Evolutionary conservation across 2,888 invertebrate species (phyloP).

Genomic region (Scaeva pyrastri): DNA sequence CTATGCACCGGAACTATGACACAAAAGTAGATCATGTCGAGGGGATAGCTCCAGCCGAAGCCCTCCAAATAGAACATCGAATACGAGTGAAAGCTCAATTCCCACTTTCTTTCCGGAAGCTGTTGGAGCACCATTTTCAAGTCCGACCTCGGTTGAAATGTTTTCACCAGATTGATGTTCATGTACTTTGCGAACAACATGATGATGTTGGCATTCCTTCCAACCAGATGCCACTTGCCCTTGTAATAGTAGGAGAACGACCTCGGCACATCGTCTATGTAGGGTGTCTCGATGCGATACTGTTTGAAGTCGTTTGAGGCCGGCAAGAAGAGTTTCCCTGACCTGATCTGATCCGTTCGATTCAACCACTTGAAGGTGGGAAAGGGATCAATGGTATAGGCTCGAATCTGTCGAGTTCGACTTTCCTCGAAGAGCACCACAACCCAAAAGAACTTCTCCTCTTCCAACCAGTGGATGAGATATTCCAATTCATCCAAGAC

Average conservation of each 20-base stretch:
- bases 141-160: neutral
- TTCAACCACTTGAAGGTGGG: neutral
- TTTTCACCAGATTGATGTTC: neutral
- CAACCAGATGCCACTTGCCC: neutral
- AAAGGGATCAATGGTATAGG: neutral
- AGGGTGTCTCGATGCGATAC: conserved; percentile 12
- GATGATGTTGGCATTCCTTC: conserved; percentile 19
- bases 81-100: conserved; percentile 16
- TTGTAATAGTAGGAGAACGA: neutral
- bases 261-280: conserved; percentile 11
- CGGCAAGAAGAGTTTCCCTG: neutral
- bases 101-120: neutral
- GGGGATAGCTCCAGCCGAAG: conserved; percentile 12
- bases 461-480: neutral
- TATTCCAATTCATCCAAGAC: conserved; percentile 9
- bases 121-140: neutral
- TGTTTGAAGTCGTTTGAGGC: neutral
- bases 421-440: neutral
- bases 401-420: neutral
- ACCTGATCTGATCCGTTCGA: neutral
- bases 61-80: conserved; percentile 2
- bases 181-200: neutral
- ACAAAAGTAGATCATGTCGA: conserved; percentile 15
- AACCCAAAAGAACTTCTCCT: neutral
- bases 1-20: conserved; percentile 7